Conservation (phyloP, 2,888 invertebrate species). For the Acronicta alni region DNA sequence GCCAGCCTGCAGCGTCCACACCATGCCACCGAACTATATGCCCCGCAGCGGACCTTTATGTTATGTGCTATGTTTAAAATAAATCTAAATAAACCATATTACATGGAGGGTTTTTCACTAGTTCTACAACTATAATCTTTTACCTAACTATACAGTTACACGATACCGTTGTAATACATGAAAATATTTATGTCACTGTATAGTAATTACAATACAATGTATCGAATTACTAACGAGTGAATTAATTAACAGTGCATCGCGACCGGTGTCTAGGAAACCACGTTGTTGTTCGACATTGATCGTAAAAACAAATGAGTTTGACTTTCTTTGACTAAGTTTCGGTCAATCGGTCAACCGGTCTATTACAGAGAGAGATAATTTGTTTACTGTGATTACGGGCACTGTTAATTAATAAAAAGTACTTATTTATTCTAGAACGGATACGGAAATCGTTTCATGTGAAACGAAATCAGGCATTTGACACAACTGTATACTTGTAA, state of each 20-base stretch:
- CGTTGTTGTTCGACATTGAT: slow-evolving; percentile 26
- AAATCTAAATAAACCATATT: no score
- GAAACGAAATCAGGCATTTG: background rate
- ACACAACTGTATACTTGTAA: background rate
- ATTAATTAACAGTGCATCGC: slow-evolving; percentile 23
- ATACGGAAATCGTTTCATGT: slow-evolving; percentile 26
- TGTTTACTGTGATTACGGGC: slow-evolving; percentile 5
- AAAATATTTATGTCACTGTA: background rate
- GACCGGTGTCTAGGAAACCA: slow-evolving; percentile 34
- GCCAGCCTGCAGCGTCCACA: no score
- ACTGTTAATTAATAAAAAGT: slow-evolving; percentile 32
- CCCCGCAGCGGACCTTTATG: no score
- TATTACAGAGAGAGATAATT: slow-evolving; percentile 12
- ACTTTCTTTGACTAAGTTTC: slow-evolving; percentile 55
- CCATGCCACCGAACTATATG: no score
- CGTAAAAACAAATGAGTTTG: slow-evolving; percentile 45
- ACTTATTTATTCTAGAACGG: slow-evolving; percentile 26
- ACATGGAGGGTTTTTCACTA: no score
- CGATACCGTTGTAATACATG: no score
- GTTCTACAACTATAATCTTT: no score
- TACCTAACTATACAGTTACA: no score
- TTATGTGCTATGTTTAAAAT: no score
- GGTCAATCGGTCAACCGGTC: slow-evolving; percentile 57
- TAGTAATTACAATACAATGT: slow-evolving; percentile 1
- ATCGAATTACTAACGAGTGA: slow-evolving; percentile 8